Conservation (phyloP, 2,113 vertebrate genomes). For the Scortum barcoo region DNA sequence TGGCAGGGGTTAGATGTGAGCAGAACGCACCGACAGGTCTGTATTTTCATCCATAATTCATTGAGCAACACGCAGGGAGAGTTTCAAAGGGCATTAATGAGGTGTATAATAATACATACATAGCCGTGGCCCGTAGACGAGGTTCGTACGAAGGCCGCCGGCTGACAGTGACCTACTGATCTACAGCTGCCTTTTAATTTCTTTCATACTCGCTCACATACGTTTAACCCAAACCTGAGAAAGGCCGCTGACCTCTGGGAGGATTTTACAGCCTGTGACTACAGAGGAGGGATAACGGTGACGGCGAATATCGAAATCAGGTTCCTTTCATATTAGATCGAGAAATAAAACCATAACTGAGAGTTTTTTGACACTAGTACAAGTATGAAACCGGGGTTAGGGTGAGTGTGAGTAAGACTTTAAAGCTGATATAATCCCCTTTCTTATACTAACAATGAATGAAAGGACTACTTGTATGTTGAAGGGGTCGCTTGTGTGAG, state of each 20-base stretch:
- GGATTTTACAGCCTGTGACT: background rate
- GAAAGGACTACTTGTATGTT: background rate
- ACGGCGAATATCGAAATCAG: background rate
- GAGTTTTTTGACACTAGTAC: background rate
- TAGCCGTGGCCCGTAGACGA: constrained; percentile 31
- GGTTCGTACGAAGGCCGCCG: background rate
- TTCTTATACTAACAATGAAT: background rate
- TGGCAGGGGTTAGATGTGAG: constrained; percentile 25
- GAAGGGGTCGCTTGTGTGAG: background rate
- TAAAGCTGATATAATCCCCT: background rate
- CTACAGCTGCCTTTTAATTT: constrained; percentile 44
- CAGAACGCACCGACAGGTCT: constrained; percentile 43
- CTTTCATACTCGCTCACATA: background rate
- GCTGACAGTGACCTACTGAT: constrained; percentile 55
- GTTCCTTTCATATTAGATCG: background rate
- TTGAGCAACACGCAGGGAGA: constrained; percentile 41
- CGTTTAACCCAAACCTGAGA: constrained; percentile 10
- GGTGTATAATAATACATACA: constrained; percentile 50
- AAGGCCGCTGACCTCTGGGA: background rate
- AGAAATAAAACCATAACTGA: background rate
- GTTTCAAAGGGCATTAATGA: constrained; percentile 80
- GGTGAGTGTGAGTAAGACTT: background rate
- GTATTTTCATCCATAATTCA: constrained; percentile 74
- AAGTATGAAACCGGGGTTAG: background rate
- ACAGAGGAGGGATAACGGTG: background rate